A percentile compares a stretch with the other conserved stretches of the same genome.
Evolutionary conservation across 2,888 invertebrate species (phyloP).

Genomic region (Phalera bucephala): DNA sequence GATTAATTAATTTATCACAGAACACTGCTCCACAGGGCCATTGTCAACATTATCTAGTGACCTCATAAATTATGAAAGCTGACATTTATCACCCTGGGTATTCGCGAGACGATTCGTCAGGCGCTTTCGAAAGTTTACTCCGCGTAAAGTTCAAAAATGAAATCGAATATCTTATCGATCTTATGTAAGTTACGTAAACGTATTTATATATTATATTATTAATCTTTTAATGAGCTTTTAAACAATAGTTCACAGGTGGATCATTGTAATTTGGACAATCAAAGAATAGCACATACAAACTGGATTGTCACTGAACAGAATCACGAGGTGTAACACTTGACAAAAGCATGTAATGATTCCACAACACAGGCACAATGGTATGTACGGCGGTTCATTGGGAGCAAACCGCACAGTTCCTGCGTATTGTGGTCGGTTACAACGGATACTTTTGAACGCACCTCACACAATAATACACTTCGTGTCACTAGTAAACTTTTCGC

Average conservation of each 20-base stretch:
- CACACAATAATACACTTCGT: conserved; percentile 17
- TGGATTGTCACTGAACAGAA: conserved; percentile 36
- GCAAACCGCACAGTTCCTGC: conserved; percentile 68
- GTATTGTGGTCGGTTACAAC: conserved; percentile 48
- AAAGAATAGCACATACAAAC: conserved; percentile 16
- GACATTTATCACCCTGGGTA: conserved; percentile 38
- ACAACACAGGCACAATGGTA: conserved; percentile 35
- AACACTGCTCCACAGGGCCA: conserved; percentile 53
- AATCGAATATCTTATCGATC: conserved; percentile 32
- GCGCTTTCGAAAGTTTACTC: conserved; percentile 41
- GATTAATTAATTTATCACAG: conserved; percentile 59
- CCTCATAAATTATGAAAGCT: conserved; percentile 46
- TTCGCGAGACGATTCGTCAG: conserved; percentile 28
- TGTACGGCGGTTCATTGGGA: conserved; percentile 37
- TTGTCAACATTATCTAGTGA: conserved; percentile 44
- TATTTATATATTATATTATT: conserved; percentile 29
- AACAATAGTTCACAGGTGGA: conserved; percentile 20
- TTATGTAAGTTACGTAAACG: conserved; percentile 38
- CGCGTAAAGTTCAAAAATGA: conserved; percentile 22
- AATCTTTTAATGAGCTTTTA: conserved; percentile 9
- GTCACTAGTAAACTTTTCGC: conserved; percentile 2
- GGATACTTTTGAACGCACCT: conserved; percentile 25
- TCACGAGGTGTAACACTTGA: conserved; percentile 38
- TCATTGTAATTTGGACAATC: conserved; percentile 17
- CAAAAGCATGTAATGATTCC: conserved; percentile 39